phyloP scores from a whole-genome alignment of 2,888 invertebrate species.

The Pycnomerus fuliginosus region DNA sequence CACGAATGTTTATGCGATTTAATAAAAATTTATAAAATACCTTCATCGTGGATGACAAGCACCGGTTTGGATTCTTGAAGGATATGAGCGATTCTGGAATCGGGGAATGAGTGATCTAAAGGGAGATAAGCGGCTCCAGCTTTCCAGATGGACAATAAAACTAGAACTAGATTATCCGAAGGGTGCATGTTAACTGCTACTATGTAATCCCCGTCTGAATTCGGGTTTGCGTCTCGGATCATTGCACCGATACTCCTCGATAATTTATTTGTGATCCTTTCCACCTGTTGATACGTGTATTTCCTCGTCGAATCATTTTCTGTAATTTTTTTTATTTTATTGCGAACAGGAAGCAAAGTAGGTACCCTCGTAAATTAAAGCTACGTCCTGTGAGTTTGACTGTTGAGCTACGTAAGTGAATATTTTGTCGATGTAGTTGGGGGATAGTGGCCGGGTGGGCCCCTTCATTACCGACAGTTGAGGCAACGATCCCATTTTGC shows the following conservation, averaged over 20 bases:
- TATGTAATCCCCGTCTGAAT: constrained; percentile 70
- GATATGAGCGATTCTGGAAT: constrained; percentile 72
- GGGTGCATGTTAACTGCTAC: constrained; percentile 81
- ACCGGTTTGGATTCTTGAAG: constrained; percentile 72
- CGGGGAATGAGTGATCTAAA: constrained; percentile 72
- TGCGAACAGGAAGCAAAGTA: too few relatives aligned
- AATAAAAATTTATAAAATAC: constrained; percentile 42
- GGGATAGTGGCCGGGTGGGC: constrained; percentile 50
- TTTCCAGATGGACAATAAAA: constrained; percentile 75
- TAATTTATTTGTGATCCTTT: constrained; percentile 59
- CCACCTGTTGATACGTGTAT: constrained; percentile 59
- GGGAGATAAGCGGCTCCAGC: constrained; percentile 84
- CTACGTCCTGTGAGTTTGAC: constrained; percentile 52
- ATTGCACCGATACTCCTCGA: constrained; percentile 57
- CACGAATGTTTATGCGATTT: constrained; percentile 6
- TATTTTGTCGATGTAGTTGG: constrained; percentile 49
- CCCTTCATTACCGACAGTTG: constrained; percentile 71
- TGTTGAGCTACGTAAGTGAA: constrained; percentile 60
- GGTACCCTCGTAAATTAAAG: constrained; percentile 64
- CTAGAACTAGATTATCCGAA: constrained; percentile 65
- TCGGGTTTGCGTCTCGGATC: constrained; percentile 52
- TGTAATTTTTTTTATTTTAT: too few relatives aligned
- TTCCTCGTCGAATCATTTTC: constrained; percentile 31
- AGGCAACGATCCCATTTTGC: constrained; percentile 76
- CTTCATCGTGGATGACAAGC: constrained; percentile 66